Evolutionary conservation across 2,888 invertebrate genomes (phyloP), one percentile per base, ranked within the genome.

Genomic region (Athripsodes cinereus): DNA sequence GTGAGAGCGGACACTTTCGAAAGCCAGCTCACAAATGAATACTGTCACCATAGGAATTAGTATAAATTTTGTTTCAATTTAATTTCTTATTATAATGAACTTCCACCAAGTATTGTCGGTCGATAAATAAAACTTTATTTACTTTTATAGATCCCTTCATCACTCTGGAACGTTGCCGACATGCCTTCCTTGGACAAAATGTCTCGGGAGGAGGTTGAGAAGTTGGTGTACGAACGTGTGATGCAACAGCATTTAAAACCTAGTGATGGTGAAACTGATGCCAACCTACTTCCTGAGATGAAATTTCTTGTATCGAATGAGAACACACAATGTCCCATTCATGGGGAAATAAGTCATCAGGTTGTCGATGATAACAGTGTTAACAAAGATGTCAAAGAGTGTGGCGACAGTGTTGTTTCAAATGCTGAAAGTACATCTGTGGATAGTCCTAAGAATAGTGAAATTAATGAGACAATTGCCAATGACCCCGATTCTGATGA

Each of bases 131-230:
- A 51, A 51, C 13, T 22, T 31, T 19, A 34, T 52, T 11, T 8
- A 49, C n/a, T 40, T 34, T 54, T 56, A 2, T 48, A 71, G 69
- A 75, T 75, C 62, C 88, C 88, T 0, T 84, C 85, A 0, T 82
- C 83, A 64, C 81, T 85, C 66, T 88, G 88, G 85, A 86, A 87
- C 64, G 78, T 85, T 60, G 86, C 86, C 0, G 84, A 86, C 67
- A 76, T 87, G 67, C 82, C 83, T 2, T 80, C 83, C 8, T 76
- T 86, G 6, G 81, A 84, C 66, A 81, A 82, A 53, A 73, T 86
- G 64, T 80, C 80, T 51, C 78, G 81, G 35, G 80, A 81, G 18
- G 82, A 85, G 66, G 82, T 87, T 59, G 83, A 82, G 63, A 76
- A 80, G 48, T 71, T 86, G 65, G 84, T 87, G 1, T 75, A 79